Evolutionary conservation across 2,113 vertebrate species (phyloP).

Genomic region (Triplophysa dalaica): DNA sequence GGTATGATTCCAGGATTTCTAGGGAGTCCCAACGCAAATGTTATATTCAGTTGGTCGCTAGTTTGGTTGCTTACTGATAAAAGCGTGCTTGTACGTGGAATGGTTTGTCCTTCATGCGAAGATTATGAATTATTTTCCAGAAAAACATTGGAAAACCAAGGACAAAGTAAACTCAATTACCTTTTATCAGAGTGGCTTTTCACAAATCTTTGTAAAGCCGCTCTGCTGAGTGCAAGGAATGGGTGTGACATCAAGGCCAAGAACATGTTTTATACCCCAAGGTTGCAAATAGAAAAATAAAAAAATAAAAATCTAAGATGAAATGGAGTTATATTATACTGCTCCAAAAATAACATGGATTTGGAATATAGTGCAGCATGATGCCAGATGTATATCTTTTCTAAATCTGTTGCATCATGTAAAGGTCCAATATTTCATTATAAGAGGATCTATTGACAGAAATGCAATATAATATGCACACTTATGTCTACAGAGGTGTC

Average conservation of each 20-base stretch:
- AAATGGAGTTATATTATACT: not conserved
- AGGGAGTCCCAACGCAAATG: not conserved
- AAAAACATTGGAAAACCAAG: not conserved
- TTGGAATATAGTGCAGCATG: not conserved
- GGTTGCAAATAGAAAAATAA: not conserved
- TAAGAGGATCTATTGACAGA: no score
- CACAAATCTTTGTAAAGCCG: slow-evolving; percentile 12
- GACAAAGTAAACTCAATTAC: slow-evolving; percentile 17
- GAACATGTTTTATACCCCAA: slow-evolving; percentile 1
- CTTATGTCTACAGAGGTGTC: no score
- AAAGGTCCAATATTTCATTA: no score
- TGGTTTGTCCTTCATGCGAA: not conserved
- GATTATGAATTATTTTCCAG: not conserved
- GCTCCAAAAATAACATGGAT: not conserved
- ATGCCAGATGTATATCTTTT: slow-evolving; percentile 18
- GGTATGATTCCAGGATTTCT: slow-evolving; percentile 4
- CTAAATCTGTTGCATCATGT: slow-evolving; percentile 1
- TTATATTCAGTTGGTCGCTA: not conserved
- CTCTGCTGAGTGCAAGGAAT: not conserved
- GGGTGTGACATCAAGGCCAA: slow-evolving; percentile 21
- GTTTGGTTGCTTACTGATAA: not conserved
- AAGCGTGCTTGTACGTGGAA: slow-evolving; percentile 11
- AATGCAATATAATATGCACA: no score
- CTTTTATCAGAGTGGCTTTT: slow-evolving; percentile 19
- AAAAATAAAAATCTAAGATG: not conserved